Conservation (phyloP, 2,113 vertebrate genomes). For the Scomber colias region DNA sequence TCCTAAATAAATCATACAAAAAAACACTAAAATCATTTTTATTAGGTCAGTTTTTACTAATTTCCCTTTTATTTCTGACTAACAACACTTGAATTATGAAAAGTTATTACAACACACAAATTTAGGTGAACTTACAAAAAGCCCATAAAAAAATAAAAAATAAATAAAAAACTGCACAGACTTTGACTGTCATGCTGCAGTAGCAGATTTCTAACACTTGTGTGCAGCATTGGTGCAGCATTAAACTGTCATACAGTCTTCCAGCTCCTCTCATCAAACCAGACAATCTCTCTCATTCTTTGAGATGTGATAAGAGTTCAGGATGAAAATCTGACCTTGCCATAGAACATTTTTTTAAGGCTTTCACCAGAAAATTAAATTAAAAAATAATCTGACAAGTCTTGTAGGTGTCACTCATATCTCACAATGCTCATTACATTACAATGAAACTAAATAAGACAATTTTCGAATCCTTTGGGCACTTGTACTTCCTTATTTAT, state of each 20-base stretch:
- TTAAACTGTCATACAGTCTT: not conserved
- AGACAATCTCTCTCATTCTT: not conserved
- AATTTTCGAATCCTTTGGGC: too few species aligned
- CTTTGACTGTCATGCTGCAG: conserved; percentile 31
- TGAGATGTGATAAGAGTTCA: not conserved
- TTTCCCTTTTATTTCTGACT: not conserved
- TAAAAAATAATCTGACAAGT: not conserved
- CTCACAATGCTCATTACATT: too few species aligned
- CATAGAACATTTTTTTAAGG: too few species aligned
- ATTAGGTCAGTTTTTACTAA: too few species aligned
- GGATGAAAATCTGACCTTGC: not conserved
- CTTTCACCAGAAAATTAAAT: not conserved
- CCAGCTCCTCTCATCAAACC: not conserved
- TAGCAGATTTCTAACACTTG: conserved; percentile 52
- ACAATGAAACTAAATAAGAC: too few species aligned
- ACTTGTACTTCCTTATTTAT: too few species aligned
- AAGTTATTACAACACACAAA: too few species aligned
- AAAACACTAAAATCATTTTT: not conserved
- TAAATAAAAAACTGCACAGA: too few species aligned
- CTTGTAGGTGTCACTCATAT: not conserved
- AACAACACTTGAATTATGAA: not conserved
- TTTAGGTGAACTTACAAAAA: not conserved
- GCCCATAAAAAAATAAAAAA: not conserved
- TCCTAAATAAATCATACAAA: not conserved
- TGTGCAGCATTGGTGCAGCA: conserved; percentile 46